These are phyloP conservation scores for Eulemur coronatus DNA, from an alignment of 2,797 vertebrate genomes.

Conservation along the genomic window DNA sequence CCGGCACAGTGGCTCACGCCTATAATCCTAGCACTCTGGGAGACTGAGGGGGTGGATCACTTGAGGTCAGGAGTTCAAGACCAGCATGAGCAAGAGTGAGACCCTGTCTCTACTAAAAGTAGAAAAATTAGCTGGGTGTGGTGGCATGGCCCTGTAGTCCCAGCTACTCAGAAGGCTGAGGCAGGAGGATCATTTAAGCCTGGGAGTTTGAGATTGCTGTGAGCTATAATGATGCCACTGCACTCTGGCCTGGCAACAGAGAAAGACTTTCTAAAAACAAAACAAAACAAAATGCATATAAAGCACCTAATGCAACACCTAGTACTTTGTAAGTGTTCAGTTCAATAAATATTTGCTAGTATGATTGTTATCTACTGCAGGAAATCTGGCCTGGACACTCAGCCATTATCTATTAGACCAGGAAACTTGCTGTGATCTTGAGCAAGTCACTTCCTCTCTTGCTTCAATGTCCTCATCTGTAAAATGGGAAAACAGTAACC, in stretches of 20 bases:
- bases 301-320: background rate
- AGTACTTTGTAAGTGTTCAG: background rate
- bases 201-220: background rate
- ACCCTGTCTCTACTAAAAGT: too few species aligned
- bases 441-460: background rate
- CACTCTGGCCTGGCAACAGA: background rate
- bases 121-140: background rate
- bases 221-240: background rate
- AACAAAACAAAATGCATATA: background rate
- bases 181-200: background rate
- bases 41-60: too few species aligned
- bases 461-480: background rate
- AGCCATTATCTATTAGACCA: background rate
- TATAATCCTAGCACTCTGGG: background rate
- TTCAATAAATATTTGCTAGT: background rate
- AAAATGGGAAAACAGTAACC: conserved; percentile 30
- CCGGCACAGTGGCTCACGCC: too few species aligned
- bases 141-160: background rate
- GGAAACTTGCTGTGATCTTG: background rate
- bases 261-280: background rate
- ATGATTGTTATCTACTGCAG: background rate
- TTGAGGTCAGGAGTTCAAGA: too few species aligned
- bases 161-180: background rate
- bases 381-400: background rate
- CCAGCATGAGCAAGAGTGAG: too few species aligned